These are phyloP conservation scores for Acanthiza pusilla DNA, from an alignment of 2,797 vertebrate genomes.

Conservation along the genomic window DNA sequence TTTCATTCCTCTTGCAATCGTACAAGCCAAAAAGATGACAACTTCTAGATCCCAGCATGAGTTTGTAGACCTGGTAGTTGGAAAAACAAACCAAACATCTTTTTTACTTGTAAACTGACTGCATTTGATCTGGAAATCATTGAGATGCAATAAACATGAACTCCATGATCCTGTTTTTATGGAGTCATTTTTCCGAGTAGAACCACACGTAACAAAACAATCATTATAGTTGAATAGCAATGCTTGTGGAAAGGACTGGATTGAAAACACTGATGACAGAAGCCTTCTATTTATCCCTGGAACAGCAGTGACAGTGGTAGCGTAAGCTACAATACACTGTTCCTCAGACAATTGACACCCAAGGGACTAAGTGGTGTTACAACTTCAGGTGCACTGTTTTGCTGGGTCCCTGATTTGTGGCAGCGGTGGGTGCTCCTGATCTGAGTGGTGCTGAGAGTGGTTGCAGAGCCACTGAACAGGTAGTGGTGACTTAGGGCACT, in stretches of 20 bases:
- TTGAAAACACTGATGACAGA: slow-evolving; percentile 32
- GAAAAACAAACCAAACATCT: slow-evolving; percentile 49
- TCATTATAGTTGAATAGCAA: slow-evolving; percentile 23
- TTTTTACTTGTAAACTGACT: slow-evolving; percentile 46
- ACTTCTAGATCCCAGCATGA: slow-evolving; percentile 45
- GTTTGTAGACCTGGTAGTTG: slow-evolving; percentile 50
- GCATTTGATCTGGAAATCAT: slow-evolving; percentile 58
- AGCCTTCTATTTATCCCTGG: slow-evolving; percentile 46
- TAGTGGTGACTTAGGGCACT: background rate
- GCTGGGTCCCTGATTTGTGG: background rate
- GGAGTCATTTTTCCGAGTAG: slow-evolving; percentile 11
- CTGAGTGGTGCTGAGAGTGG: background rate
- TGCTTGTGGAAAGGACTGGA: slow-evolving; percentile 26
- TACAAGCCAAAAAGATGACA: slow-evolving; percentile 47
- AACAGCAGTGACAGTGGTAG: slow-evolving; percentile 6
- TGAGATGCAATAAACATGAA: slow-evolving; percentile 60
- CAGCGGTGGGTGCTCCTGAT: background rate
- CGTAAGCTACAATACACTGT: background rate
- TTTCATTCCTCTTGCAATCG: background rate
- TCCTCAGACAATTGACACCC: background rate
- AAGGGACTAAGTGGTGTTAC: background rate
- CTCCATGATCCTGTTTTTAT: slow-evolving; percentile 48
- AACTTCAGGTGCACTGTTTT: background rate
- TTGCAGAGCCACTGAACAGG: background rate
- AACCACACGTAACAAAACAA: slow-evolving; percentile 53